A percentile compares a stretch with the other conserved stretches of the same genome.
These are phyloP conservation scores for Jaculus jaculus DNA, from an alignment of 2,113 vertebrate genomes.

Conservation along the genomic window DNA sequence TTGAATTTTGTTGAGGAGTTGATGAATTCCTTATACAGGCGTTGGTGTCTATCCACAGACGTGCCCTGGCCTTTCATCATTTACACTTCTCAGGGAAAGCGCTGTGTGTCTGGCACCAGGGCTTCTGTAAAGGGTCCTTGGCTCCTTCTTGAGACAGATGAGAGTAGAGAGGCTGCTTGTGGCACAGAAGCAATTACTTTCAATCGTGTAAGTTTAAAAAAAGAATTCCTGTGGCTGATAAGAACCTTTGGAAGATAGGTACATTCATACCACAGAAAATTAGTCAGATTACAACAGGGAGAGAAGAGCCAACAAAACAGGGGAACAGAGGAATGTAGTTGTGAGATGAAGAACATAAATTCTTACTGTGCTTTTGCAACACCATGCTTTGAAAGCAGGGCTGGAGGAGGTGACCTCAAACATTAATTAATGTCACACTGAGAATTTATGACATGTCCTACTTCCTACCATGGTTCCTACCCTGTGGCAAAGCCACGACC, in stretches of 20 bases:
- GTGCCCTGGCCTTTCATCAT: constrained; percentile 15
- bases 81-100: constrained; percentile 17
- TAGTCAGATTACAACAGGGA: not conserved
- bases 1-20: not conserved
- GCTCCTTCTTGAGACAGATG: constrained; percentile 13
- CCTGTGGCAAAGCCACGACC: constrained; percentile 54
- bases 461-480: not conserved
- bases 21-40: constrained; percentile 20
- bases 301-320: not conserved
- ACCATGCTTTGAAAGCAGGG: constrained; percentile 44
- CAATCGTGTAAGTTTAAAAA: not conserved
- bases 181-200: constrained; percentile 25
- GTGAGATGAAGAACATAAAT: not conserved
- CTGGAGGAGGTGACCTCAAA: constrained; percentile 16
- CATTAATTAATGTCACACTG: constrained; percentile 60
- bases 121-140: constrained; percentile 24
- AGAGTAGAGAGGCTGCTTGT: constrained; percentile 30
- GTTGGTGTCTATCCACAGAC: not conserved
- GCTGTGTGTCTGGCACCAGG: not conserved
- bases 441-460: constrained; percentile 14
- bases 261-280: not conserved
- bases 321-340: not conserved
- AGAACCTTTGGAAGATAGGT: constrained; percentile 23
- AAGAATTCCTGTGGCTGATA: constrained; percentile 52
- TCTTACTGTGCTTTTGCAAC: constrained; percentile 3